Base-by-base conservation (phyloP, 2,113 vertebrate species). In the Tretioscincus oriximinensis region DNA sequence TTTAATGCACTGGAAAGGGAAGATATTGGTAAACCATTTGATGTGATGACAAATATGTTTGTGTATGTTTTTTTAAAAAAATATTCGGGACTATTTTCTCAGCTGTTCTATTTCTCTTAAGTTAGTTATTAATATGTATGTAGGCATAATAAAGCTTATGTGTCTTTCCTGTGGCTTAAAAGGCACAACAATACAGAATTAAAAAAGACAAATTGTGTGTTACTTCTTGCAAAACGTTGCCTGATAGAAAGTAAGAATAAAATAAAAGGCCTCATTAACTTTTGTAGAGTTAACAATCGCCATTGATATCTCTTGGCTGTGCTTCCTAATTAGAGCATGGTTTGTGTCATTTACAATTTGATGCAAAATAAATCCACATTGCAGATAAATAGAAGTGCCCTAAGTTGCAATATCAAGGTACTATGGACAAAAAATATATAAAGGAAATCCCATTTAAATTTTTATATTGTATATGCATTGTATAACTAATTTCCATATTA, bases 231-330 rank as follows among this genome's bases (percentile, higher is more conserved):
- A 22, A 51, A 74, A 45, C n/a, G 24, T 80, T 26, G 73, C 54
- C 31, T 66, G 35, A 67, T 87, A 76, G 54, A 87, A 76, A 78
- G 77, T 90, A 60, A 0, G 28, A 83, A 78, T 73, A 83, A 83
- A 79, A 83, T 87, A 86, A 83, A 92, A 77, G 79, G 35, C 31
- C 51, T 76, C 73, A 83, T 85, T 86, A 28, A 45, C 74, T 86
- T n/a, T 2, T 67, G 63, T 84, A 77, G 74, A 87, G 86, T 87
- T 89, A 92, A 66, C 63, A 1, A 28, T 70, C 14, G 54, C 84
- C 85, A 85, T 93, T 93, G 92, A 88, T 92, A 91, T 93, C 91
- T 92, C 81, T 82, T 83, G 18, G 87, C 66, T 82, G 90, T 89
- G 81, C 22, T 69, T 71, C 81, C 86, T 65, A 80, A 11, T 66